A percentile compares a stretch with the other conserved stretches of the same genome.
Conservation (phyloP, 2,113 vertebrate species). For the Gasterosteus nipponicus region DNA sequence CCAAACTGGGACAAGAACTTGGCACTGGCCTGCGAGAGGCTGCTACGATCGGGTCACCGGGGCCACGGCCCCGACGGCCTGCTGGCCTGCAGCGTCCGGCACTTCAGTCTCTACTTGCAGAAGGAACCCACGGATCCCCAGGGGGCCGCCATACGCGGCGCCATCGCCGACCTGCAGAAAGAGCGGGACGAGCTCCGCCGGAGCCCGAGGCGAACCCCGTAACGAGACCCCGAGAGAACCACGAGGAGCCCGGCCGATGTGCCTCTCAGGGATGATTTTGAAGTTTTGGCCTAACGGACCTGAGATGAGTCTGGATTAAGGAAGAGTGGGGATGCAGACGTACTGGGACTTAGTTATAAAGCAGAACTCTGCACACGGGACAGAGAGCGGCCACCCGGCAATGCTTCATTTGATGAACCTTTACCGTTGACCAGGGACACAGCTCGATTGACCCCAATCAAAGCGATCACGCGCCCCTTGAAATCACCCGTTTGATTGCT, state of each 20-base stretch:
- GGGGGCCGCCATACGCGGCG: slow-evolving; percentile 83
- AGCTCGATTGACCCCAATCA: slow-evolving; percentile 63
- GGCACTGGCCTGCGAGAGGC: slow-evolving; percentile 91
- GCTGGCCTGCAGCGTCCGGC: slow-evolving; percentile 85
- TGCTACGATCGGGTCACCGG: slow-evolving; percentile 82
- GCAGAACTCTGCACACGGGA: slow-evolving; percentile 18
- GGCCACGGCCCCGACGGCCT: slow-evolving; percentile 80
- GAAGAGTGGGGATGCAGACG: background rate
- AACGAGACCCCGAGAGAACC: slow-evolving; percentile 28
- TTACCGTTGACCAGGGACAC: slow-evolving; percentile 35
- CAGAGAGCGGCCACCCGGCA: background rate
- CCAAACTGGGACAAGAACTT: slow-evolving; percentile 98
- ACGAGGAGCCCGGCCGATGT: background rate
- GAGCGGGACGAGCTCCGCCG: slow-evolving; percentile 77
- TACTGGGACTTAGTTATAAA: background rate
- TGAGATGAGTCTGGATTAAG: background rate
- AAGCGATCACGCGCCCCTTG: slow-evolving; percentile 36
- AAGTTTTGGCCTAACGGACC: slow-evolving; percentile 8
- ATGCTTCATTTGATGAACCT: slow-evolving; percentile 31
- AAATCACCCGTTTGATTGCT: slow-evolving; percentile 55
- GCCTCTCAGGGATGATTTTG: slow-evolving; percentile 9
- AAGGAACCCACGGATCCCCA: slow-evolving; percentile 87
- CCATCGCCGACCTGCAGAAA: slow-evolving; percentile 85
- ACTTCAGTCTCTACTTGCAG: slow-evolving; percentile 87
- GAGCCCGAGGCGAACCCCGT: slow-evolving; percentile 36